These are phyloP conservation scores for Aptenodytes forsteri DNA, from an alignment of 2,113 vertebrate genomes.

Conservation along the genomic window DNA sequence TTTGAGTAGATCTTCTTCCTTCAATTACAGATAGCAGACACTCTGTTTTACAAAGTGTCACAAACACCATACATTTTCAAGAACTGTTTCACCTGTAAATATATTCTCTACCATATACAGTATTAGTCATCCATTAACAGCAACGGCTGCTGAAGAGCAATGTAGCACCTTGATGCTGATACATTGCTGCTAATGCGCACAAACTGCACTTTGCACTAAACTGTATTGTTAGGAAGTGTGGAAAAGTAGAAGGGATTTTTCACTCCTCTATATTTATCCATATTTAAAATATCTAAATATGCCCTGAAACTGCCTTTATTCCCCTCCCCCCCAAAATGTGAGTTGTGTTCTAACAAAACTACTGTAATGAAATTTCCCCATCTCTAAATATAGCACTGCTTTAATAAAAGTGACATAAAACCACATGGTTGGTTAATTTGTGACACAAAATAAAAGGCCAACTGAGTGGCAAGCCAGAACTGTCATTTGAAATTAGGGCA, in stretches of 20 bases:
- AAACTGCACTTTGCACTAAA: neutral
- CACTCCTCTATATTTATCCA: neutral
- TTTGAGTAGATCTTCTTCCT: neutral
- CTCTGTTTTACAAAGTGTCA: neutral
- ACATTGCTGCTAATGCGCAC: neutral
- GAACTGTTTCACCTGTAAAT: neutral
- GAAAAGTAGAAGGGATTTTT: neutral
- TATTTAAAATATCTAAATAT: neutral
- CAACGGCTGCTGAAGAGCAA: neutral
- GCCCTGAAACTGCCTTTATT: neutral
- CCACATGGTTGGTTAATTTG: conserved; percentile 4
- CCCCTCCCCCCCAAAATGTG: too few species aligned
- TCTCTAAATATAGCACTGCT: neutral
- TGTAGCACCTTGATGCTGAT: neutral
- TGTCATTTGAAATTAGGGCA: conserved; percentile 45
- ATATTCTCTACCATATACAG: neutral
- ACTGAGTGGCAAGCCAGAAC: conserved; percentile 31
- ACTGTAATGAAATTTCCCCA: neutral
- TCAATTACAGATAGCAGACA: neutral
- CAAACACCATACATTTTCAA: neutral
- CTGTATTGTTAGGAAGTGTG: neutral
- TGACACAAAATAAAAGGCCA: conserved; percentile 60
- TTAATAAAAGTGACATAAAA: conserved; percentile 9
- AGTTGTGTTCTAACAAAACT: neutral
- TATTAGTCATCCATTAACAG: neutral